Percentiles rank a stretch among this genome's conserved stretches.
Conservation (phyloP, 2,797 vertebrate species). For the Pseudochromis fuscus region DNA sequence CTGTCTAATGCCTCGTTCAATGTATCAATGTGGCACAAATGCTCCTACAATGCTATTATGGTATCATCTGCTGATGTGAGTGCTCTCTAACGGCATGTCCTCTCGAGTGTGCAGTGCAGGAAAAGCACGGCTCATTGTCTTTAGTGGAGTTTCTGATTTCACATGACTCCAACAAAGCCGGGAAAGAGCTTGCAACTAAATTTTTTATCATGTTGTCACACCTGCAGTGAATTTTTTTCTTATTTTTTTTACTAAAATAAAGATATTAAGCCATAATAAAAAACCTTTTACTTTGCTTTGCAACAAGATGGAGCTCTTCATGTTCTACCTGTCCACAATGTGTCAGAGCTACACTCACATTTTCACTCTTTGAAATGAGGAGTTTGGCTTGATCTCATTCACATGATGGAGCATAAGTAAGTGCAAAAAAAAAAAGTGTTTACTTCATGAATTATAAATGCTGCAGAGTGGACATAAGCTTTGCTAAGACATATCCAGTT, state of each 20-base stretch:
- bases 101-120: conserved; percentile 31
- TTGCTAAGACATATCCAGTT: conserved; percentile 65
- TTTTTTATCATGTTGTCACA: conserved; percentile 26
- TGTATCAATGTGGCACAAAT: conserved; percentile 51
- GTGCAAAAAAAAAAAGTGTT: conserved; percentile 35
- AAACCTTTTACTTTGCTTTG: conserved; percentile 42
- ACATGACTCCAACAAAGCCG: conserved; percentile 31
- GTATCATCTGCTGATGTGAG: conserved; percentile 31
- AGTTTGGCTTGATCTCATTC: conserved; percentile 29
- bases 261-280: conserved; percentile 48
- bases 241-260: conserved; percentile 23
- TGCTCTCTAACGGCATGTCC: conserved; percentile 47
- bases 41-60: conserved; percentile 45
- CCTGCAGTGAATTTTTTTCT: conserved; percentile 36
- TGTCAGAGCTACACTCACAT: conserved; percentile 10
- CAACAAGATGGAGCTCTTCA: conserved; percentile 30
- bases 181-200: conserved; percentile 21
- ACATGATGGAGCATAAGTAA: conserved; percentile 34
- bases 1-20: conserved; percentile 36
- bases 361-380: conserved; percentile 31
- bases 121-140: conserved; percentile 31
- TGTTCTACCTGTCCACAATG: conserved; percentile 41
- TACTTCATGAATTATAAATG: conserved; percentile 67
- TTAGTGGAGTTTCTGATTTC: conserved; percentile 39
- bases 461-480: conserved; percentile 61